Conservation (phyloP, 1,140 invertebrate species). For the Drosophila elegans region DNA sequence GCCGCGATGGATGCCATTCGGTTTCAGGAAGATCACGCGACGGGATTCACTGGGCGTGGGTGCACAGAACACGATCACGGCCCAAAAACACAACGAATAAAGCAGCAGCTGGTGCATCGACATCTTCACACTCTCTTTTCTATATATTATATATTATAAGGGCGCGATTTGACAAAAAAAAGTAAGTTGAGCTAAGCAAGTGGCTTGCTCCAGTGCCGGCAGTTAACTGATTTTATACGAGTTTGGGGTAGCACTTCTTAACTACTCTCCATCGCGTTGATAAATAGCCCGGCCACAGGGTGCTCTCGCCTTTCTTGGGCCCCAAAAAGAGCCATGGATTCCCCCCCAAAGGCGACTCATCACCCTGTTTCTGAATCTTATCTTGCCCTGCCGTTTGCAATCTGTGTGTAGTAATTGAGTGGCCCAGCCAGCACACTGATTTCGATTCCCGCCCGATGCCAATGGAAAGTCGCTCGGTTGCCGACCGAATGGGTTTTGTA, state of each 20-base stretch:
- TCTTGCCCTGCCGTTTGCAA: constrained; percentile 66
- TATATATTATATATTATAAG: neutral
- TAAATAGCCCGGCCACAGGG: constrained; percentile 43
- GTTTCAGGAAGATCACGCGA: constrained; percentile 76
- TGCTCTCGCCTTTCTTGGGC: neutral
- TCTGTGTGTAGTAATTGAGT: constrained; percentile 70
- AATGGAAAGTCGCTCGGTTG: constrained; percentile 8
- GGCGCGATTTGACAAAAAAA: constrained; percentile 1
- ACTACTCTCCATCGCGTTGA: constrained; percentile 55
- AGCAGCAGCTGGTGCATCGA: constrained; percentile 59
- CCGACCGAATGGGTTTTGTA: constrained; percentile 10
- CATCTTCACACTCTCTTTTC: constrained; percentile 12
- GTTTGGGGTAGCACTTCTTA: constrained; percentile 68
- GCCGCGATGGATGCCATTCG: constrained; percentile 55
- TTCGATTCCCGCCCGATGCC: constrained; percentile 1
- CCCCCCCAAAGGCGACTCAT: too few species aligned
- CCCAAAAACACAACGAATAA: constrained; percentile 54
- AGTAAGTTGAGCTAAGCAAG: constrained; percentile 29
- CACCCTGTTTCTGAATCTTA: constrained; percentile 72
- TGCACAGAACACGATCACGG: constrained; percentile 59
- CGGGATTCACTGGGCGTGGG: constrained; percentile 61
- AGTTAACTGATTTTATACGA: constrained; percentile 81
- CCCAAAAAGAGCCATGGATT: neutral
- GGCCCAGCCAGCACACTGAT: constrained; percentile 48
- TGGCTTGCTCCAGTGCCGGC: constrained; percentile 70